Evolutionary conservation across 2,113 vertebrate species (phyloP).

Genomic region (Rhodinocichla rosea): DNA sequence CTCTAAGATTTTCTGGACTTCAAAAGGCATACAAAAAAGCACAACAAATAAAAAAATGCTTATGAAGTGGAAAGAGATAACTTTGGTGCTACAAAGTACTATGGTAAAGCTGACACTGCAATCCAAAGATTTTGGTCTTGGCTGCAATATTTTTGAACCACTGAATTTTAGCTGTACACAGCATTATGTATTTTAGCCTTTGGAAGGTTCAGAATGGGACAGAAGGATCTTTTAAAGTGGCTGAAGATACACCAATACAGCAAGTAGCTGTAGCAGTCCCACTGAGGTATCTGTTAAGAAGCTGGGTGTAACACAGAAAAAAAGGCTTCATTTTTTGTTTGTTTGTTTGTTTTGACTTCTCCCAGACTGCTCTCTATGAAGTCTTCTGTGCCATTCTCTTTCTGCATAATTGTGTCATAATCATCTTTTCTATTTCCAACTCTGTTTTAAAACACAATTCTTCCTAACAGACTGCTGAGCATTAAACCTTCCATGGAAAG

Average conservation of each 20-base stretch:
- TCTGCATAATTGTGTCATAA: background rate
- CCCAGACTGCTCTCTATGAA: background rate
- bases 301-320: background rate
- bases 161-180: background rate
- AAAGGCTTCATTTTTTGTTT: background rate
- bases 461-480: background rate
- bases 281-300: background rate
- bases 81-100: background rate
- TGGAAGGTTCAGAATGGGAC: background rate
- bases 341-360: background rate
- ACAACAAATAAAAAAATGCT: constrained; percentile 2
- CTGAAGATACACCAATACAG: background rate
- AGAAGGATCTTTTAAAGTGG: background rate
- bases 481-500: background rate
- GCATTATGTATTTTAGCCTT: background rate
- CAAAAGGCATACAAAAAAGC: background rate
- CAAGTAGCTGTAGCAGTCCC: background rate
- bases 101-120: background rate
- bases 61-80: constrained; percentile 17
- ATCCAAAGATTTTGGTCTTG: background rate
- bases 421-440: background rate
- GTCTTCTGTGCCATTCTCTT: background rate
- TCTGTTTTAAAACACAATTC: background rate
- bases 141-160: background rate
- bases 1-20: constrained; percentile 14